Percentiles rank a stretch among this genome's conserved stretches.
phyloP scores from a whole-genome alignment of 2,797 vertebrate genomes.

The Gymnodraco acuticeps region DNA sequence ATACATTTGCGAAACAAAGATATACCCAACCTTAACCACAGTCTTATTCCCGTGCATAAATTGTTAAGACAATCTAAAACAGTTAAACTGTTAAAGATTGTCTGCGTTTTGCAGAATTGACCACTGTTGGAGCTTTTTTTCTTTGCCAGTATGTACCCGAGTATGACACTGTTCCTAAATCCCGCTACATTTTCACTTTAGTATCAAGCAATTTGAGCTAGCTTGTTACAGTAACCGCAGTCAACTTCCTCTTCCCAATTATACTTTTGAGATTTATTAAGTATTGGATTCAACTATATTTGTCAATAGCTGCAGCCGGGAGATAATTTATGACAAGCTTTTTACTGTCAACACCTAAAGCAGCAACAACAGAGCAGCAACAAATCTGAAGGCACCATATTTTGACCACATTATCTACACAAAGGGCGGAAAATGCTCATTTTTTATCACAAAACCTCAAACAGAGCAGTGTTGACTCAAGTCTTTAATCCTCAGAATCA shows the following conservation, averaged over 20 bases:
- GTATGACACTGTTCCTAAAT: neutral
- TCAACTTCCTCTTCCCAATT: no score
- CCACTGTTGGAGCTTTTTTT: no score
- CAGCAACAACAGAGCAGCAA: neutral
- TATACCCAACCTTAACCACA: neutral
- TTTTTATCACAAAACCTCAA: conserved; percentile 53
- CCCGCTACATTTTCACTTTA: neutral
- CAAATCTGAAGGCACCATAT: conserved; percentile 3
- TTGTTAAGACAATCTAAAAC: neutral
- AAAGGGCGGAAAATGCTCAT: conserved; percentile 15
- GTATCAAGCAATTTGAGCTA: no score
- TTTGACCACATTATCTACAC: conserved; percentile 20
- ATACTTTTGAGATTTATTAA: no score
- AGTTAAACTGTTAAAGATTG: neutral
- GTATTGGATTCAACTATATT: no score
- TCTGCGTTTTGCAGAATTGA: neutral
- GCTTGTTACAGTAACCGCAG: no score
- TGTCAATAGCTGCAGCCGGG: neutral
- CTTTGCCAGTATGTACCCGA: neutral
- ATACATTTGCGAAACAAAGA: neutral
- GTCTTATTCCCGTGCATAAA: neutral
- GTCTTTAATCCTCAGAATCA: conserved; percentile 70
- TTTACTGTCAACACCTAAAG: neutral
- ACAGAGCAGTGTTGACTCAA: conserved; percentile 50
- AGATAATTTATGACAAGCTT: neutral